phyloP scores from a whole-genome alignment of 2,797 vertebrate genomes.

The Ceyx erithaca region DNA sequence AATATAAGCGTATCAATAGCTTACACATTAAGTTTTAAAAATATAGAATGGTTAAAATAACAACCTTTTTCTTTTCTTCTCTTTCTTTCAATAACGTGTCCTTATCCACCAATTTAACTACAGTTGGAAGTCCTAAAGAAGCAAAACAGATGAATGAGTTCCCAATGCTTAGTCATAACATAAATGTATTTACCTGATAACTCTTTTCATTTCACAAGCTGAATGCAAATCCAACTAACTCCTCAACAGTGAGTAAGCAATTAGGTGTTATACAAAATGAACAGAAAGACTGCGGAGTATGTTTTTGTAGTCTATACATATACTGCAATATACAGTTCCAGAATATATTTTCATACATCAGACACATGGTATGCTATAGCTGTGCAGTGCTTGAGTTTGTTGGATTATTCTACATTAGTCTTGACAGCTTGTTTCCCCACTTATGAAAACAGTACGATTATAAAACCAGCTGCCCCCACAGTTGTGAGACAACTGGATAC shows the following conservation, averaged over 20 bases:
- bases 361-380: neutral
- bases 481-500: constrained; percentile 68
- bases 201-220: neutral
- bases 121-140: constrained; percentile 89
- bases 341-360: neutral
- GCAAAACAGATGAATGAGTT: neutral
- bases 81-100: constrained; percentile 89
- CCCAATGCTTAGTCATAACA: neutral
- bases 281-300: neutral
- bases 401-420: neutral
- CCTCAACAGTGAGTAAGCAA: neutral
- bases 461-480: neutral
- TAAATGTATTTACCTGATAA: neutral
- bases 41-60: neutral
- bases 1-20: neutral
- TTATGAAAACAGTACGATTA: neutral
- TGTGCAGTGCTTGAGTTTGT: neutral
- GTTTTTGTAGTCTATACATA: neutral
- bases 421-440: neutral
- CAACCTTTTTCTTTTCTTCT: constrained; percentile 93
- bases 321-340: neutral
- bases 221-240: neutral
- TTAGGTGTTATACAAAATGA: neutral
- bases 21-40: neutral
- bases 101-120: constrained; percentile 93